These are phyloP conservation scores for Eupelmus urozonus DNA, from an alignment of 2,888 invertebrate genomes.

Conservation along the genomic window DNA sequence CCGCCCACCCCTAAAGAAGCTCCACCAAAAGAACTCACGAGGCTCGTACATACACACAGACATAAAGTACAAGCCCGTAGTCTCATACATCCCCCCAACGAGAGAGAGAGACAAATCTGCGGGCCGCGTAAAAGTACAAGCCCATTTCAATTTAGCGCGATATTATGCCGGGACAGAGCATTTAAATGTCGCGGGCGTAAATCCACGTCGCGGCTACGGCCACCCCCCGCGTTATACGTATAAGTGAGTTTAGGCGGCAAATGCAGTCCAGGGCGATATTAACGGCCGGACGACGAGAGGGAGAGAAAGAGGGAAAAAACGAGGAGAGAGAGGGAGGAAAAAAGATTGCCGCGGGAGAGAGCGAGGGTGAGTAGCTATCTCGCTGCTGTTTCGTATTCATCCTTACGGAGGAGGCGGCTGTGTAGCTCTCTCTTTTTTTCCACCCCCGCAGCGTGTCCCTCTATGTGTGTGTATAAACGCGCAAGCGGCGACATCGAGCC, in stretches of 20 bases:
- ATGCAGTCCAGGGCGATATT: constrained; percentile 63
- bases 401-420: constrained; percentile 48
- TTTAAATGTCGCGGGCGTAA: constrained; percentile 60
- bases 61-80: constrained; percentile 18
- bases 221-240: constrained; percentile 40
- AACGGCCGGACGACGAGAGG: constrained; percentile 62
- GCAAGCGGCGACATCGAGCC: constrained; percentile 42
- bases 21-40: neutral
- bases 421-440: constrained; percentile 8
- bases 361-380: too few relatives aligned
- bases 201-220: constrained; percentile 52
- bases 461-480: constrained; percentile 13
- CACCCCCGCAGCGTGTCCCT: neutral
- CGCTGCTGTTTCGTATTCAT: constrained; percentile 60
- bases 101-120: constrained; percentile 50
- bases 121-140: constrained; percentile 52
- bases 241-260: constrained; percentile 63
- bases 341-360: constrained; percentile 20
- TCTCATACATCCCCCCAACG: neutral
- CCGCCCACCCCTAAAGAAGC: neutral
- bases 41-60: neutral
- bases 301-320: constrained; percentile 53
- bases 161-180: constrained; percentile 54
- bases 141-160: constrained; percentile 59
- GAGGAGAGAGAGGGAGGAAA: constrained; percentile 53